Percentiles rank a stretch among this genome's conserved stretches.
Conservation (phyloP, 2,797 vertebrate genomes). For the Calcarius lapponicus region DNA sequence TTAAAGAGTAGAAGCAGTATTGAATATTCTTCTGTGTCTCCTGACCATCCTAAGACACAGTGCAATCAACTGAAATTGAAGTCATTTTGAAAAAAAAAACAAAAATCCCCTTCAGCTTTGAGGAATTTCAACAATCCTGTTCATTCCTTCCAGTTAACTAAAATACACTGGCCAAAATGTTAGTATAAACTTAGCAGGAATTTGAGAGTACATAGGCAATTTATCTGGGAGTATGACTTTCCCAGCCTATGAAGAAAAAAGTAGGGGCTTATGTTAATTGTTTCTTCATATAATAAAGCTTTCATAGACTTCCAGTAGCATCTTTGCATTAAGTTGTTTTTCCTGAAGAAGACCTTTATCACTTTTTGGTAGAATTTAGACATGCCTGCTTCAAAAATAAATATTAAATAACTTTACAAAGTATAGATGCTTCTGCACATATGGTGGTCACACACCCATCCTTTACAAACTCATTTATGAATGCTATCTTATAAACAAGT, state of each 20-base stretch:
- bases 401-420: neutral
- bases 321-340: neutral
- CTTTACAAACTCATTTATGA: neutral
- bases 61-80: neutral
- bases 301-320: neutral
- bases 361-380: neutral
- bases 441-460: accelerated
- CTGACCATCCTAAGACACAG: neutral
- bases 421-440: neutral
- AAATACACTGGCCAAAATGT: neutral
- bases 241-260: neutral
- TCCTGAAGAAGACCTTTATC: neutral
- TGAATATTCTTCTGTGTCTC: neutral
- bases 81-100: neutral
- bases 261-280: neutral
- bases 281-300: neutral
- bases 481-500: neutral
- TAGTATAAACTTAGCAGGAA: neutral
- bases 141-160: neutral
- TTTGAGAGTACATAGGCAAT: neutral
- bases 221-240: neutral
- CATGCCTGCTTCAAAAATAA: neutral
- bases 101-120: neutral
- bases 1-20: neutral
- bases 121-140: neutral